Evolutionary conservation across 2,113 vertebrate species (phyloP), one percentile per base, ranked within the genome.

Genomic region (Onychorhynchus coronatus): DNA sequence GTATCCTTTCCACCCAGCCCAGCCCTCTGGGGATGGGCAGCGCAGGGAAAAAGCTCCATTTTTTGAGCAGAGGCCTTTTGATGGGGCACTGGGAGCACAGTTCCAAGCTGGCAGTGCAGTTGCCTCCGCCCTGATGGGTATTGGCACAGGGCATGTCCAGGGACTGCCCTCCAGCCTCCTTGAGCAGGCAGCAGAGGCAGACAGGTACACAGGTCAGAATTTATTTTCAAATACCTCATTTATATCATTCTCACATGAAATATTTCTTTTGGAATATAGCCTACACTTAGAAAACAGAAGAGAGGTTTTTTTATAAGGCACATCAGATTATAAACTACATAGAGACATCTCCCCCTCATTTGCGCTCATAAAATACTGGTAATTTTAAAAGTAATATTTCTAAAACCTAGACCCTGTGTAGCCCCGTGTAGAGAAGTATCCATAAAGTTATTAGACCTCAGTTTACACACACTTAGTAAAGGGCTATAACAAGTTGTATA

Each of bases 221-320:
- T 98, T 97, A 97, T 98, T 98, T 97, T 91, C 87, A 95, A 93
- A 77, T 94, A 93, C 27, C 79, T 96, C 76, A 94, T 91, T 96
- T 73, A 96, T 87, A 92, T 88, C 75, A 91, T 97, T 95, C 92
- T 96, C 96, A 97, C 94, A 79, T 84, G 91, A 94, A 98, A 75
- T 84, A 68, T 88, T 92, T 89, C 85, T 94, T 95, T 94, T 58
- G 2, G 82, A 91, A 91, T 88, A 93, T 88, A 95, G 89, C 83
- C 89, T 94, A 97, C 85, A 95, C 37, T 75, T 93, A 87, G 56
- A 95, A 97, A 96, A 96, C 87, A 85, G 91, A 97, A 96, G 63
- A 94, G 52, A 92, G 50, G 4, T 41, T 66, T 76, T 89, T 91
- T 96, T 46, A 96, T 97, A 98, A 98, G 97, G 97, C 98, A 98